phyloP scores from a whole-genome alignment of 2,113 vertebrate species.

The Misgurnus mizolepis region DNA sequence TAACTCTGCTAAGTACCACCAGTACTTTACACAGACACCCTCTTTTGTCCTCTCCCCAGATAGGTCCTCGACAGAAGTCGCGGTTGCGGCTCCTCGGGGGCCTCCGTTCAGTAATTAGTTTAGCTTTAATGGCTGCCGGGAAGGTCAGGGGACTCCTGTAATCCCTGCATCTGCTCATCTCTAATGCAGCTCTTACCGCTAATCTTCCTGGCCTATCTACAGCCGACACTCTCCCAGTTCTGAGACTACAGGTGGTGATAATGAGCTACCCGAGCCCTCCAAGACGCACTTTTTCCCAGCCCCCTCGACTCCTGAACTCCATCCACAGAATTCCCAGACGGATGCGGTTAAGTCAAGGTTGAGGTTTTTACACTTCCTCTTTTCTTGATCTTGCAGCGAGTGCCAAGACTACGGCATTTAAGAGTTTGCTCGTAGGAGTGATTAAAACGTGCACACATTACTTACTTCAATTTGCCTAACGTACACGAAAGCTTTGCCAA shows the following conservation, averaged over 20 bases:
- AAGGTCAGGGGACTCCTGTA: constrained; percentile 74
- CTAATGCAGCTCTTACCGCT: constrained; percentile 67
- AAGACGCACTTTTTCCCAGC: constrained; percentile 40
- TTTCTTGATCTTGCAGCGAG: not conserved
- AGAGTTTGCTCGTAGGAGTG: not conserved
- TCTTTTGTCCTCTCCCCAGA: not conserved
- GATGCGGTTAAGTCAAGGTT: not conserved
- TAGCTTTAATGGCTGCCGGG: constrained; percentile 71
- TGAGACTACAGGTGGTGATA: constrained; percentile 37
- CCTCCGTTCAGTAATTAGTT: constrained; percentile 73
- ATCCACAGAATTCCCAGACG: constrained; percentile 23
- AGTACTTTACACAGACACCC: constrained; percentile 11
- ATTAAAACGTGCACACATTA: not conserved
- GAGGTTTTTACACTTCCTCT: not conserved
- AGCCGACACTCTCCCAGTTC: constrained; percentile 46
- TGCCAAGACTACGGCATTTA: not conserved
- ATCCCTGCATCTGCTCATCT: constrained; percentile 73
- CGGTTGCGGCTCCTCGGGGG: constrained; percentile 63
- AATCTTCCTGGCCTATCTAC: constrained; percentile 71
- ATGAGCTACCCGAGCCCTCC: constrained; percentile 14
- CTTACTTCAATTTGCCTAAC: constrained; percentile 35
- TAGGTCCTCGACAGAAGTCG: constrained; percentile 23
- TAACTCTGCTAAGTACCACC: constrained; percentile 6
- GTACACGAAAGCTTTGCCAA: constrained; percentile 13
- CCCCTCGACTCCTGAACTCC: constrained; percentile 27